Base-by-base conservation (phyloP, 2,888 invertebrate genomes). In the Patella ulyssiponensis region DNA sequence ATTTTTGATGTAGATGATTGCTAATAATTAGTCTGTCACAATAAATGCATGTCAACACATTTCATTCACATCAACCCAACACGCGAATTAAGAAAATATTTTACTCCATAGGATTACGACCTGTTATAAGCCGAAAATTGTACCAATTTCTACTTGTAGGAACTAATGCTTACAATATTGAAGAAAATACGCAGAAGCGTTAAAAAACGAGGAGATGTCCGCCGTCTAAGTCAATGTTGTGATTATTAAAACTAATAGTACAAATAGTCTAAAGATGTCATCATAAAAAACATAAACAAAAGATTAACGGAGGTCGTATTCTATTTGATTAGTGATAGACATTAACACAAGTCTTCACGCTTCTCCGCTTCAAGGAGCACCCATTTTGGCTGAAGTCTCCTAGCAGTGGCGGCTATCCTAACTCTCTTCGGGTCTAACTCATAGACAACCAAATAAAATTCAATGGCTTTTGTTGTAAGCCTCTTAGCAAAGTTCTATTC, bases 381-480 rank as follows among this genome's bases (percentile, higher is more conserved):
- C 64, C 20, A 64, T 44, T 20, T 23, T 64, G 64, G 64, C 20
- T 20, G 64, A 12, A 64, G 64, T 23, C 64, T 64, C 20, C 64
- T 23, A 23, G 20, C 20, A 23, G 23, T 23, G 64, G 64, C 23
- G 64, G 64, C 64, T 64, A 64, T 64, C 64, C 64, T 23, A 64
- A 44, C 44, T 44, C 44, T 44, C 44, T 44, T 44, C 44, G 44
- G 44, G 44, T 44, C 44, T 44, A 64, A 64, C 64, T 64, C 64
- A 64, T 23, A 64, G 64, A 52, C 51, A 54, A 73, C 51, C 73
- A 73, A 73, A 73, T 73, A 73, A 73, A 73, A 73, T 52, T 73
- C 23, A 54, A 23, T 23, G 23, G 73, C 73, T 73, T 73, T 73
- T 73, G 73, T 73, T 7, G 44, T 23, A 52, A 23, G 52, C 52